Percentiles rank a stretch among this genome's conserved stretches.
phyloP scores from a whole-genome alignment of 2,113 vertebrate species.

The Podarcis cretensis region DNA sequence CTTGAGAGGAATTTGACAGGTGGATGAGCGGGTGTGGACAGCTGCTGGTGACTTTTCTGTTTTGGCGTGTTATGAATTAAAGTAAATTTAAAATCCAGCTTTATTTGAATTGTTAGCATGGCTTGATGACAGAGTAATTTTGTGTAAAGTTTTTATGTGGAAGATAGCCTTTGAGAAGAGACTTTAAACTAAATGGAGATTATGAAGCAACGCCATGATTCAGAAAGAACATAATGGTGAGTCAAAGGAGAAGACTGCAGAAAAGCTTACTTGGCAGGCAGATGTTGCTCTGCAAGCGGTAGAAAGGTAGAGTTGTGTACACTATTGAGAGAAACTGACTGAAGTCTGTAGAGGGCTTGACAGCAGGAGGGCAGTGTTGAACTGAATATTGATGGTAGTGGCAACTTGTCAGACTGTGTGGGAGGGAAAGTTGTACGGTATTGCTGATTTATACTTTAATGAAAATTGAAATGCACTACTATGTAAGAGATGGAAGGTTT shows the following conservation, averaged over 20 bases:
- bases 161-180: background rate
- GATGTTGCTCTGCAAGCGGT: background rate
- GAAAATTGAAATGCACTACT: slow-evolving; percentile 62
- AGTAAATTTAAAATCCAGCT: slow-evolving; percentile 4
- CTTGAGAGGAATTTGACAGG: background rate
- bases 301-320: background rate
- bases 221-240: slow-evolving; percentile 1
- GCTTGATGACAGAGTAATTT: background rate
- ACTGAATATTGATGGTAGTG: slow-evolving; percentile 9
- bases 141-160: background rate
- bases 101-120: background rate
- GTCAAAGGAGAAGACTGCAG: background rate
- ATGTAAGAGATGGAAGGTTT: slow-evolving; percentile 53
- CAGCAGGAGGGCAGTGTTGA: slow-evolving; percentile 38
- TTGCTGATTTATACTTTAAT: slow-evolving; percentile 41
- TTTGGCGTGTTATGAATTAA: background rate
- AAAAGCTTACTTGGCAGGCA: background rate
- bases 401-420: slow-evolving; percentile 27
- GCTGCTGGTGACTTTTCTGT: background rate
- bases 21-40: background rate
- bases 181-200: background rate
- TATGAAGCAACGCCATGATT: background rate
- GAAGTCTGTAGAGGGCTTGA: background rate
- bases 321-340: background rate
- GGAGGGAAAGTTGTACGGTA: slow-evolving; percentile 42